Conservation (phyloP, 23 tunicate genomes). For the Halocynthia roretzi region DNA sequence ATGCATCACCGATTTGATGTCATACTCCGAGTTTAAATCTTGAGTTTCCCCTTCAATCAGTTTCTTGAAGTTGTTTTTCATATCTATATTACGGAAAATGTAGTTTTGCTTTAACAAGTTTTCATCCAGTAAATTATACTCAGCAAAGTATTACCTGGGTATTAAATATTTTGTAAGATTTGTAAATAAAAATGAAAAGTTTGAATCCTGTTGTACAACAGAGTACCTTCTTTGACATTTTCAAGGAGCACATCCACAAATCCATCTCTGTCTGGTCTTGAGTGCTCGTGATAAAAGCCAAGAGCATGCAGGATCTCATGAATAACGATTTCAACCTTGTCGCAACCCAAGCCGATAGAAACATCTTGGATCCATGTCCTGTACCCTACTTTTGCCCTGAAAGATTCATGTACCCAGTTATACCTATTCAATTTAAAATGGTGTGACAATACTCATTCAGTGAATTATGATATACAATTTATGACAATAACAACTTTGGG, state of each 20-base stretch:
- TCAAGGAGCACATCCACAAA: neutral
- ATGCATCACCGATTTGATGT: constrained; percentile 13
- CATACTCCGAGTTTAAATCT: constrained; percentile 14
- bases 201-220: no score
- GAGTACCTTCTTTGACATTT: constrained; percentile 7
- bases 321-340: neutral
- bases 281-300: constrained; percentile 24
- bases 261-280: constrained; percentile 10
- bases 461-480: no score
- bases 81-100: neutral
- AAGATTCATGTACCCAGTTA: neutral
- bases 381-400: constrained; percentile 1
- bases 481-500: no score
- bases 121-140: no score
- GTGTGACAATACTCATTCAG: no score
- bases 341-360: constrained; percentile 8
- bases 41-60: neutral
- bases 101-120: no score
- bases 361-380: neutral
- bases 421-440: no score
- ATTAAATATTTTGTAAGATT: no score
- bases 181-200: no score
- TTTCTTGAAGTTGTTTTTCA: neutral
- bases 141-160: no score
- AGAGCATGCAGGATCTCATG: constrained; percentile 18